Conservation (phyloP, 2,888 invertebrate genomes). For the Nemapogon koenigi region DNA sequence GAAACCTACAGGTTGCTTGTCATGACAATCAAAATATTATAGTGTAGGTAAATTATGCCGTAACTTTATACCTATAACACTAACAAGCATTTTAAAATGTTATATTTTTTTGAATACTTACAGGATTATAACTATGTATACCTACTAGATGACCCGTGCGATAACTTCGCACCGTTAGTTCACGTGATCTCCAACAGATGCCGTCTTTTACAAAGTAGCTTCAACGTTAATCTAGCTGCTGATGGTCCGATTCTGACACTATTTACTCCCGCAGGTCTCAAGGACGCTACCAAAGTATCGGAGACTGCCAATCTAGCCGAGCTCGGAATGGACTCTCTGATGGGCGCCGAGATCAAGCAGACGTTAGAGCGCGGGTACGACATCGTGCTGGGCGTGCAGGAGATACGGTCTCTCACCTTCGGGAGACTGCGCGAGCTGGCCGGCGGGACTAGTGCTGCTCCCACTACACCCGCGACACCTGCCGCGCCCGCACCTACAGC, state of each 20-base stretch:
- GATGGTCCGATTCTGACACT: too few relatives aligned
- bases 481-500: conserved; percentile 20
- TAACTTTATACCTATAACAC: too few relatives aligned
- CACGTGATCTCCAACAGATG: too few relatives aligned
- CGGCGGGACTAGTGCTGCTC: conserved; percentile 25
- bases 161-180: too few relatives aligned
- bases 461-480: conserved; percentile 17
- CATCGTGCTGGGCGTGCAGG: conserved; percentile 87
- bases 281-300: conserved; percentile 82
- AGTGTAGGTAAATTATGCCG: too few relatives aligned
- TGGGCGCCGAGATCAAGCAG: conserved; percentile 99
- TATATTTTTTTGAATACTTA: not conserved
- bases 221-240: too few relatives aligned
- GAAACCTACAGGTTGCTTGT: too few relatives aligned
- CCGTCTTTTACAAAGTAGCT: too few relatives aligned
- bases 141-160: too few relatives aligned
- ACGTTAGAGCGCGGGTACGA: conserved; percentile 93
- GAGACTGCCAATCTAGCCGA: conserved; percentile 84
- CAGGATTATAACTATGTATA: too few relatives aligned
- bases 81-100: too few relatives aligned
- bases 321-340: conserved; percentile 96
- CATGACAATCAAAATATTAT: too few relatives aligned
- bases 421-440: conserved; percentile 71
- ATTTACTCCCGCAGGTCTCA: conserved; percentile 74
- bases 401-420: conserved; percentile 86